Evolutionary conservation across 2,888 invertebrate genomes (phyloP), one percentile per base, ranked within the genome.

Genomic region (Adelognathus sp.): DNA sequence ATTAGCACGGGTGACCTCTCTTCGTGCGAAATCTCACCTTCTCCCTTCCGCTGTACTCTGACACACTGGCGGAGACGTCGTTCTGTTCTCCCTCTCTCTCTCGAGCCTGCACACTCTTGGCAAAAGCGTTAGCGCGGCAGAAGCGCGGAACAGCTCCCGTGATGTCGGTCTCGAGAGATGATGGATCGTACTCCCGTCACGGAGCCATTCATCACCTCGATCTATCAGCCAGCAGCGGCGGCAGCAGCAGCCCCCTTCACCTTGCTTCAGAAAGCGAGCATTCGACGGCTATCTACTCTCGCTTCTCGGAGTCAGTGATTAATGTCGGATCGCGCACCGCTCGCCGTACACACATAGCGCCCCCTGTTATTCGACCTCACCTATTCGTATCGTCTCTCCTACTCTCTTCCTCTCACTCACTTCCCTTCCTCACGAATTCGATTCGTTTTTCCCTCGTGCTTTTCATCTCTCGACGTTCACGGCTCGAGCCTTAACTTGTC

Each of bases 141-240:
- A 71, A 64, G 76, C 64, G 71, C 66, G 67, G 64, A 75, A 70
- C 61, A 74, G 69, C 76, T 66, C 71, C 72, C 71, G 79, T 76
- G 72, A 81, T 74, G 82, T 82, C 80, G 78, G 79, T 79, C 79
- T 75, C 71, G 75, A 80, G 90, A 90, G 90, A 90, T 91, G 91
- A 91, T 90, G 90, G 89, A 91, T 91, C 88, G 88, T 83, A 73
- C 84, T 82, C 82, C 87, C 88, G 90, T 90, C 90, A 88, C 88
- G 90, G 88, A 89, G 88, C 90, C 90, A 91, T 91, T 90, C 91
- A 91, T 91, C 91, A 91, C 90, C 89, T 89, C 88, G 89, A 89
- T 90, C 91, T 90, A 90, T 90, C 90, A 89, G 86, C 83, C 88
- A 87, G n/a, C n/a, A n/a, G n/a, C n/a, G n/a, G n/a, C n/a, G n/a